phyloP scores from a whole-genome alignment of 2,113 vertebrate species.

The human region GRCh38 chr5:87660001-87660500 shows the following conservation, averaged over 20 bases:
- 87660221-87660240: constrained; percentile 21
- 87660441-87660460: constrained; percentile 1
- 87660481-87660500: constrained; percentile 46
- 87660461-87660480: background rate
- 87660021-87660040: constrained; percentile 26
- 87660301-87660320: constrained; percentile 51
- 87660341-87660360: background rate
- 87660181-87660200: background rate
- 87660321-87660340: background rate
- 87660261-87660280: constrained; percentile 18
- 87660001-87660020: background rate
- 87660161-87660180: background rate
- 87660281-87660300: constrained; percentile 45
- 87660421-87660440: background rate
- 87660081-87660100: background rate
- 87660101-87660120: background rate
- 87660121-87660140: background rate
- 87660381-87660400: background rate
- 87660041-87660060: constrained; percentile 40
- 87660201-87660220: background rate
- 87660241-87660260: background rate
- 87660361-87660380: constrained; percentile 14
- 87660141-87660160: constrained; percentile 41
- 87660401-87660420: constrained; percentile 5
- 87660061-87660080: constrained; percentile 42